These are phyloP conservation scores for Marisa cornuarietis DNA, from an alignment of 1,140 invertebrate species.

Conservation along the genomic window DNA sequence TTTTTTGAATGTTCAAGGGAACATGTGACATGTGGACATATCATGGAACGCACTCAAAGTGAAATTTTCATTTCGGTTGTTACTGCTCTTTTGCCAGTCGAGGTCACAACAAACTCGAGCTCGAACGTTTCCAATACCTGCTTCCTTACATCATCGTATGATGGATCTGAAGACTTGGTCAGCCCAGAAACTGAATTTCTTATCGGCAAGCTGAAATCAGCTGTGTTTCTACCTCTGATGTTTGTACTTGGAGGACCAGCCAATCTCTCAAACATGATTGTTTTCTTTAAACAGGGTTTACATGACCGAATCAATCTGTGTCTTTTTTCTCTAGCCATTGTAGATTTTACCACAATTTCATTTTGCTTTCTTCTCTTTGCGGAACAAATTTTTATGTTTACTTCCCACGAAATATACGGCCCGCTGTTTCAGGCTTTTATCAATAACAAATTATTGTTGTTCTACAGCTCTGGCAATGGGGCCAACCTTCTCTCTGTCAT, in stretches of 20 bases:
- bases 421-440: background rate
- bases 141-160: too few relatives aligned
- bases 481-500: background rate
- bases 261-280: background rate
- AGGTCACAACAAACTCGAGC: too few relatives aligned
- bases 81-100: too few relatives aligned
- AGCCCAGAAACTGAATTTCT: too few relatives aligned
- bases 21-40: too few relatives aligned
- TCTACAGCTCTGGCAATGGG: background rate
- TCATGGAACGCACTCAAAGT: too few relatives aligned
- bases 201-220: too few relatives aligned
- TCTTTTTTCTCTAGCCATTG: background rate
- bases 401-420: background rate
- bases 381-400: background rate
- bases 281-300: conserved; percentile 3
- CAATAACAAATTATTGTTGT: background rate
- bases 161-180: too few relatives aligned
- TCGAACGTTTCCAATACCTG: too few relatives aligned
- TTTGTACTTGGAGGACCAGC: background rate
- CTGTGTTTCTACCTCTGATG: background rate
- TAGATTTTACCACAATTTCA: background rate
- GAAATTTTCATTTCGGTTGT: too few relatives aligned
- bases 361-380: background rate
- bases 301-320: background rate
- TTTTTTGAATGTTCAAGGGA: too few relatives aligned